Evolutionary conservation across 2,888 invertebrate genomes (phyloP).

Genomic region (Chaetogeoica ovagalla): DNA sequence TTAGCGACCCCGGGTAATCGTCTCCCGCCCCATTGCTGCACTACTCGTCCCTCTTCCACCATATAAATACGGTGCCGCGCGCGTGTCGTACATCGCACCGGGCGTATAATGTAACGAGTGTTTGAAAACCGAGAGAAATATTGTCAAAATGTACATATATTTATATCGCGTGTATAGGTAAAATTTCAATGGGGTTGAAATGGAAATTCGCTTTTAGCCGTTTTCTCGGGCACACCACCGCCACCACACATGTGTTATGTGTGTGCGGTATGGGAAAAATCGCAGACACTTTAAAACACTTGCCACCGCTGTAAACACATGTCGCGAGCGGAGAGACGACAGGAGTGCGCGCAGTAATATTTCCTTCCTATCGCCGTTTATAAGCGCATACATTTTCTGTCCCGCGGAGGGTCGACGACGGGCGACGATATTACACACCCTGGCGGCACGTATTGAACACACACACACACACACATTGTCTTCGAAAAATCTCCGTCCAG

Average conservation of each 20-base stretch:
- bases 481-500: conserved; percentile 20
- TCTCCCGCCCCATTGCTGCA: too few species aligned
- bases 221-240: not conserved
- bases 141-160: not conserved
- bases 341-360: not conserved
- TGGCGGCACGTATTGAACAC: too few species aligned
- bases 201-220: conserved; percentile 20
- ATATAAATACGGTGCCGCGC: too few species aligned
- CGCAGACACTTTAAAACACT: conserved; percentile 51
- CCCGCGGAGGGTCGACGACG: too few species aligned
- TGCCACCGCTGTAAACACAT: conserved; percentile 49
- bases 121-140: conserved; percentile 30
- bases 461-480: not conserved
- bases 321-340: conserved; percentile 31
- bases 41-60: too few species aligned
- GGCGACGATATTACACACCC: too few species aligned
- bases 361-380: conserved; percentile 20
- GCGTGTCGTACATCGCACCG: too few species aligned
- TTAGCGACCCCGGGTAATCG: too few species aligned
- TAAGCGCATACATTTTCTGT: not conserved
- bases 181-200: conserved; percentile 23
- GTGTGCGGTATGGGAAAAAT: conserved; percentile 45
- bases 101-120: conserved; percentile 41
- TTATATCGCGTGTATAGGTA: conserved; percentile 6
- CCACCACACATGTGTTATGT: too few species aligned